Evolutionary conservation across 2,888 invertebrate genomes (phyloP), one percentile per base, ranked within the genome.

Genomic region (Eumacrocentrus americanus): DNA sequence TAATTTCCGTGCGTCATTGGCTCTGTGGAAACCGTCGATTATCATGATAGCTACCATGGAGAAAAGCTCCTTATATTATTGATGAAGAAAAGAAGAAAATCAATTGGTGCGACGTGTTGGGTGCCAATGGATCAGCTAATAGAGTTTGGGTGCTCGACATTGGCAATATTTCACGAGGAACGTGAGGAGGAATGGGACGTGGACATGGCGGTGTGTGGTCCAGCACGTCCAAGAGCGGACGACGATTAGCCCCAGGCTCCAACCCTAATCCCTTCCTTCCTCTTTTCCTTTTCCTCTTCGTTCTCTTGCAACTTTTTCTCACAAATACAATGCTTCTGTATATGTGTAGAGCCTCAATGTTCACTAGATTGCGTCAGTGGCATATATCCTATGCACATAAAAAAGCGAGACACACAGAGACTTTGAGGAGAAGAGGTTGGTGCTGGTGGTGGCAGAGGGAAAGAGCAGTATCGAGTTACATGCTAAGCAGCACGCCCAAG

Each of bases 201-300:
- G 67, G 42, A 60, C 42, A 54, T 55, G 65, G 61, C 68, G 70
- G 73, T 73, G 72, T 75, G 77, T 75, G 77, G 77, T 77, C 77
- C 72, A 66, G 66, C 73, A 72, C 71, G 73, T 74, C 71, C 74
- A 70, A 68, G 67, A 69, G 69, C 67, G 73, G 71, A 72, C 73
- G 74, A 71, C 75, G 79, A 79, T 79, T 79, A 78, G 79, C 79
- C 78, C 68, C 72, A 60, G 74, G 73, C 72, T 70, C 66, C 67
- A 22, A 48, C 58, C 37, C 65, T 66, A 61, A 64, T 68, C 58
- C 66, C 65, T 70, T 70, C 62, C 62, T 65, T 64, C 63, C 67
- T 64, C 59, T 60, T 40, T 55, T 60, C 37, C 62, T 62, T 29
- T 60, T 23, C 20, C 35, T 37, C 23, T 18, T 38, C 9, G 18